Evolutionary conservation across 2,113 vertebrate genomes (phyloP).

Genomic region (Gallinago jamesoni): DNA sequence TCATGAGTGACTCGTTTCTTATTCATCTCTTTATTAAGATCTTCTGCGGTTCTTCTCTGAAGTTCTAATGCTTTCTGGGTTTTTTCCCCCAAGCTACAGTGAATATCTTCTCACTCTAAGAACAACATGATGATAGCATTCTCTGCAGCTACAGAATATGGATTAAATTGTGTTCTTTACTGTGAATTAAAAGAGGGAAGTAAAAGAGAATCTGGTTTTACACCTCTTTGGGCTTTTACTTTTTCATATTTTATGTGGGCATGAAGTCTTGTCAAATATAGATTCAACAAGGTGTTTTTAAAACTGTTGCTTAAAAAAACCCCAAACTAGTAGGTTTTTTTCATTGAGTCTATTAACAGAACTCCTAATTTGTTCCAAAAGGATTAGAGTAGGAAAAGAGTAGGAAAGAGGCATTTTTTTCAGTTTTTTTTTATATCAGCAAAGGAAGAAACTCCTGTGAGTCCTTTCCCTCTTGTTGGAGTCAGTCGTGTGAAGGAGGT

Average conservation of each 20-base stretch:
- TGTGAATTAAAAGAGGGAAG: not conserved
- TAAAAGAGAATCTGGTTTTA: not conserved
- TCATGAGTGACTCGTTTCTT: not conserved
- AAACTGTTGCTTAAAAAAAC: not conserved
- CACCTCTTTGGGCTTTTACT: not conserved
- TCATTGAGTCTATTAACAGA: not conserved
- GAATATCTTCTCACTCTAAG: not conserved
- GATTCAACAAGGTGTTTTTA: not conserved
- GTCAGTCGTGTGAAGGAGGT: fast-evolving
- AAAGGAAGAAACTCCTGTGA: not conserved
- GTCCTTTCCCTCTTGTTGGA: not conserved
- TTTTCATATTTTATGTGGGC: not conserved
- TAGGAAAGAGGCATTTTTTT: not conserved
- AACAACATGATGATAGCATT: not conserved
- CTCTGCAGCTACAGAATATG: not conserved
- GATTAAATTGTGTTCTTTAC: not conserved
- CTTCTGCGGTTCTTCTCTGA: not conserved
- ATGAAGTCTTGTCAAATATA: not conserved
- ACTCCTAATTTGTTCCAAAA: not conserved
- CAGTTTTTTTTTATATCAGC: not conserved
- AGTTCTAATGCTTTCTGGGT: not conserved
- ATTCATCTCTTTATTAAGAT: not conserved
- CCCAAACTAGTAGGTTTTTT: not conserved
- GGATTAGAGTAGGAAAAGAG: not conserved
- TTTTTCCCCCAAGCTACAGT: not conserved